phyloP scores from a whole-genome alignment of 2,113 vertebrate species.

The Dermatemys mawii region DNA sequence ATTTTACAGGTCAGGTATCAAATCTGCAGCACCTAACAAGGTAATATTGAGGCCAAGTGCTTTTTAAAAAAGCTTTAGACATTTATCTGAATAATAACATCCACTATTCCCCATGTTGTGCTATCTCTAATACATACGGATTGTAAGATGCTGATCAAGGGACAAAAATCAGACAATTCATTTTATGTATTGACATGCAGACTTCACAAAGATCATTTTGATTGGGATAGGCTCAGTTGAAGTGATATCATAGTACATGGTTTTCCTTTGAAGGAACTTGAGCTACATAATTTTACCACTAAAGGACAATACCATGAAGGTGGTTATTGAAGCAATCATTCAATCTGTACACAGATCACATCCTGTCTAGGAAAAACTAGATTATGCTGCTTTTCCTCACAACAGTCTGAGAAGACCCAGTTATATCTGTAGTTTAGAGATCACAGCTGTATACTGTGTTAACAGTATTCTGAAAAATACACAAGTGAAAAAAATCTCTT shows the following conservation, averaged over 20 bases:
- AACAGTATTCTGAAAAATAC: not conserved
- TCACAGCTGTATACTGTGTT: not conserved
- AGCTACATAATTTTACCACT: not conserved
- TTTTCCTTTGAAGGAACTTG: constrained; percentile 9
- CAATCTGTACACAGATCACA: not conserved
- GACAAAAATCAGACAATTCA: not conserved
- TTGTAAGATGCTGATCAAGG: not conserved
- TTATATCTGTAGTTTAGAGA: not conserved
- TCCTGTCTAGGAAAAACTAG: not conserved
- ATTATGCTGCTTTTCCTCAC: not conserved
- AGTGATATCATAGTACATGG: not conserved
- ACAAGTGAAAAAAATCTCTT: not conserved
- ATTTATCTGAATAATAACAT: not conserved
- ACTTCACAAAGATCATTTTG: not conserved
- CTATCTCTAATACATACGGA: not conserved
- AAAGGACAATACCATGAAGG: not conserved
- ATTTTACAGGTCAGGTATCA: too few relatives aligned
- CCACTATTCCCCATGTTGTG: not conserved
- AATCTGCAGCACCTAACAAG: too few relatives aligned
- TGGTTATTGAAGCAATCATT: not conserved
- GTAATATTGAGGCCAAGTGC: not conserved
- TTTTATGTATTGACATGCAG: not conserved
- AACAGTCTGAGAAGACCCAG: not conserved
- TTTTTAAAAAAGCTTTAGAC: not conserved
- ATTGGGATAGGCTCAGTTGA: not conserved